Evolutionary conservation across 2,888 invertebrate species (phyloP).

Genomic region (Ellobium chinense): DNA sequence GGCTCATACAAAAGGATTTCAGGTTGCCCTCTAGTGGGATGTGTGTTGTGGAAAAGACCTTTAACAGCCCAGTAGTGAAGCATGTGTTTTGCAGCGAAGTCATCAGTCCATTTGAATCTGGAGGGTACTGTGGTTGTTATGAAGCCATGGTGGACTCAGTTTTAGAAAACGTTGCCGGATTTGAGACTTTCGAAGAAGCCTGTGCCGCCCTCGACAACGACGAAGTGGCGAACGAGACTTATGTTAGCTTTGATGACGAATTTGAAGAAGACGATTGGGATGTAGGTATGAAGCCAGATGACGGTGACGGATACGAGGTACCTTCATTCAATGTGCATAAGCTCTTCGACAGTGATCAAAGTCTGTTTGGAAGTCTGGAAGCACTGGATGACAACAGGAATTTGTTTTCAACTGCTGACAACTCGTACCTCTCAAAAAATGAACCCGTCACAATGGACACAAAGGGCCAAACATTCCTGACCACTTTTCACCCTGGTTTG

Average conservation of each 20-base stretch:
- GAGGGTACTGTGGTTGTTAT: slow-evolving; percentile 36
- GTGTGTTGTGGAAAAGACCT: background rate
- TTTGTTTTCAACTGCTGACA: background rate
- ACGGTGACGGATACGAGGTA: background rate
- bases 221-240: background rate
- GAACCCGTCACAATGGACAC: background rate
- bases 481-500: background rate
- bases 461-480: background rate
- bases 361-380: slow-evolving; percentile 7
- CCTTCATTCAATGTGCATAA: background rate
- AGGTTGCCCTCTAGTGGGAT: background rate
- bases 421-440: background rate
- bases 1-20: background rate
- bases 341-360: background rate
- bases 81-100: slow-evolving; percentile 27
- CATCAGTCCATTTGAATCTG: background rate
- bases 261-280: slow-evolving; percentile 42
- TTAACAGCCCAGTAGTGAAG: background rate
- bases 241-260: slow-evolving; percentile 27
- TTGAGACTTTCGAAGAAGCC: slow-evolving; percentile 29
- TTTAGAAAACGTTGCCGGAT: slow-evolving; percentile 29
- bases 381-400: slow-evolving; percentile 1
- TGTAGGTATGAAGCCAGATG: slow-evolving; percentile 1
- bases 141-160: slow-evolving; percentile 37
- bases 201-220: background rate